Conservation (phyloP, 2,797 vertebrate species). For the Helicolenus hilgendorfi region DNA sequence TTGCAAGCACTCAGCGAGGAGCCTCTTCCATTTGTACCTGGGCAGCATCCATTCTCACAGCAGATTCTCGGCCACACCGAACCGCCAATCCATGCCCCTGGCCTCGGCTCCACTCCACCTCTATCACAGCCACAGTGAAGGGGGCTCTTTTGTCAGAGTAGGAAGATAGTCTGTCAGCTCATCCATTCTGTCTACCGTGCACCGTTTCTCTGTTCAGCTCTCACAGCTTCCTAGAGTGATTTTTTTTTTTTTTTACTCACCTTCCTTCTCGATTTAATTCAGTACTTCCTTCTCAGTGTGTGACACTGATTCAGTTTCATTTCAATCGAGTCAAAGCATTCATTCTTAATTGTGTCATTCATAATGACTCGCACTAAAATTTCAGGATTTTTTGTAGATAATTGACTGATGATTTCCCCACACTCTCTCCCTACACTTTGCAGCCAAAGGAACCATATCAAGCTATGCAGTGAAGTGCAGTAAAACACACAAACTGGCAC, state of each 20-base stretch:
- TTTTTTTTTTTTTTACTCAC: neutral
- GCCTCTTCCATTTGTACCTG: conserved; percentile 6
- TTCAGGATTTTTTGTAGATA: neutral
- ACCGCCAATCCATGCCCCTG: neutral
- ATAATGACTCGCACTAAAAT: neutral
- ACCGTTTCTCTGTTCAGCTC: neutral
- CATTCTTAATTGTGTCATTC: neutral
- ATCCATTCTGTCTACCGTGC: neutral
- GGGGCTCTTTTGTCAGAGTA: neutral
- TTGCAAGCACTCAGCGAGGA: conserved; percentile 12
- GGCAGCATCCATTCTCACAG: conserved; percentile 30
- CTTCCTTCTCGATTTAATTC: neutral
- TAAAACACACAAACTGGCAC: neutral
- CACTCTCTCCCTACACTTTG: neutral
- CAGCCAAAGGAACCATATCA: neutral
- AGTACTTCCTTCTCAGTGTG: neutral
- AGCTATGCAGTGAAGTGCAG: neutral
- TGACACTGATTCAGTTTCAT: neutral
- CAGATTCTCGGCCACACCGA: conserved; percentile 20
- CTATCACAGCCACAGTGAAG: neutral
- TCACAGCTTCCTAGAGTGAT: neutral
- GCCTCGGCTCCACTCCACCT: neutral
- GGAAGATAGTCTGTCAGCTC: neutral
- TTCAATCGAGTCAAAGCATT: neutral
- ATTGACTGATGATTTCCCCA: neutral